A percentile compares a stretch with the other conserved stretches of the same genome.
These are phyloP conservation scores for Catagonus wagneri DNA, from an alignment of 2,113 vertebrate genomes.

Conservation along the genomic window DNA sequence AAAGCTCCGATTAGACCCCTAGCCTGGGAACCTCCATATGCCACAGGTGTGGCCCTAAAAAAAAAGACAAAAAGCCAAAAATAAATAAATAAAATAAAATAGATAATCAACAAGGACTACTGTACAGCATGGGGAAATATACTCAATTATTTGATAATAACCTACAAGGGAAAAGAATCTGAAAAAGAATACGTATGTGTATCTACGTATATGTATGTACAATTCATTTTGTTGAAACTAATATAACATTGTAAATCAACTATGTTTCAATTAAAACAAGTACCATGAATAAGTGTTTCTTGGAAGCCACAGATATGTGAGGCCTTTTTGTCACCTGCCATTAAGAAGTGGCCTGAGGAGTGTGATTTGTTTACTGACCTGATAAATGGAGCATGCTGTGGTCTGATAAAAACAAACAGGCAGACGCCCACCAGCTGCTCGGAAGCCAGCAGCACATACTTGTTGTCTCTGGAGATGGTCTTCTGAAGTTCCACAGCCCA, in stretches of 20 bases:
- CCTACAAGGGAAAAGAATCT: background rate
- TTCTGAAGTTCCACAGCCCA: slow-evolving; percentile 99
- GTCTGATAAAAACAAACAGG: slow-evolving; percentile 97
- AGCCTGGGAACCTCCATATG: too few species aligned
- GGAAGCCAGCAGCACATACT: slow-evolving; percentile 97
- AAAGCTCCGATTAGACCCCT: too few species aligned
- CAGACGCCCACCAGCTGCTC: slow-evolving; percentile 99
- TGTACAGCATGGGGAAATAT: background rate
- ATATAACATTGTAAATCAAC: background rate
- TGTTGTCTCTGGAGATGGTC: slow-evolving; percentile 96
- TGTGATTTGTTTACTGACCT: slow-evolving; percentile 88
- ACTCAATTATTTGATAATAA: background rate
- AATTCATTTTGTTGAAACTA: background rate
- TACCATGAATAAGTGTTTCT: background rate
- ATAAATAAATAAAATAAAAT: background rate
- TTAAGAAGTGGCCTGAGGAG: background rate
- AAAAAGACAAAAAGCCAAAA: too few species aligned
- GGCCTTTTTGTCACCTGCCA: background rate
- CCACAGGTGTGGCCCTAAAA: too few species aligned
- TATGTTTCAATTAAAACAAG: background rate
- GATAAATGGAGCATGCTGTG: slow-evolving; percentile 97
- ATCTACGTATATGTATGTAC: background rate
- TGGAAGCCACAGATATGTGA: background rate
- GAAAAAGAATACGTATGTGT: background rate
- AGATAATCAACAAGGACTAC: background rate